These are phyloP conservation scores for Pseudococcus viburni DNA, from an alignment of 2,888 invertebrate species.

Conservation along the genomic window DNA sequence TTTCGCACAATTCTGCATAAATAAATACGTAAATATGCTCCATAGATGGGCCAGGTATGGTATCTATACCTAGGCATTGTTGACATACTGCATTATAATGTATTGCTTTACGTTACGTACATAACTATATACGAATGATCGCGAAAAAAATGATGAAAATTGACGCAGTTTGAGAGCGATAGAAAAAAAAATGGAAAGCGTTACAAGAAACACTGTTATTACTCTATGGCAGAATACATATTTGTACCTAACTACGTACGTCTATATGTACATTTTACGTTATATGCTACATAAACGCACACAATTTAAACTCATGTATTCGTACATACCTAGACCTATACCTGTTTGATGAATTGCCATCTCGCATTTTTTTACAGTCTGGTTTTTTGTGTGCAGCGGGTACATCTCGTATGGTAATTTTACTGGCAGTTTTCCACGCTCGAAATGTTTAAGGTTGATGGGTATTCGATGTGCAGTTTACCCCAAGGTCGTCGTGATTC, in stretches of 20 bases:
- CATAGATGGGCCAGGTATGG: no score
- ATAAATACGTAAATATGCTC: neutral
- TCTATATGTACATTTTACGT: neutral
- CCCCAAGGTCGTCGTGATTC: slow-evolving; percentile 19
- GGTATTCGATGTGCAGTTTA: slow-evolving; percentile 47
- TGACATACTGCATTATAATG: neutral
- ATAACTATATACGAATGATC: neutral
- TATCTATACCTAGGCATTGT: neutral
- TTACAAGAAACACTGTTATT: neutral
- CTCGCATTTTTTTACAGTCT: neutral
- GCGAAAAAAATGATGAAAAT: neutral
- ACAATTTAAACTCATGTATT: neutral
- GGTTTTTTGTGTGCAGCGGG: neutral
- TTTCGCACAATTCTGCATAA: neutral
- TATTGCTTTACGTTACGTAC: neutral
- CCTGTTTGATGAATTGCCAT: slow-evolving; percentile 28
- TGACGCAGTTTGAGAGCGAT: neutral
- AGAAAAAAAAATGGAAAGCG: neutral
- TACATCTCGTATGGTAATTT: slow-evolving; percentile 40
- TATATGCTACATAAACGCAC: neutral
- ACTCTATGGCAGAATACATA: neutral
- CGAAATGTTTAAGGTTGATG: slow-evolving; percentile 42
- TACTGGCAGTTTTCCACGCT: slow-evolving; percentile 47
- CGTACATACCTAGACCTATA: neutral
- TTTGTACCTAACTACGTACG: neutral